Conservation (phyloP, 2,797 vertebrate genomes). For the Lerista edwardsae region DNA sequence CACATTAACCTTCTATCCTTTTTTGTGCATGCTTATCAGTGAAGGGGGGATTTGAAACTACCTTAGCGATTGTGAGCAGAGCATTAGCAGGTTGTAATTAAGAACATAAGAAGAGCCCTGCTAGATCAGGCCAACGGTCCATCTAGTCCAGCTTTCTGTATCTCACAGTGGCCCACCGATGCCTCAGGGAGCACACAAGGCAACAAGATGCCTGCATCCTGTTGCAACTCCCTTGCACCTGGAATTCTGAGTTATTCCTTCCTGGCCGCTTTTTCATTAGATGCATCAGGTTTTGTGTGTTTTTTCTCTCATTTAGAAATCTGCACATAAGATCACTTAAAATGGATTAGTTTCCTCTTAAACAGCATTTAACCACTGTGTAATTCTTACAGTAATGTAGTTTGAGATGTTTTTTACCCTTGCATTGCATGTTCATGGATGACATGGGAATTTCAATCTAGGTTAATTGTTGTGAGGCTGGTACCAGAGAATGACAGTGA, state of each 20-base stretch:
- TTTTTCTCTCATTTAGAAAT: background rate
- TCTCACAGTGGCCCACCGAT: too few species aligned
- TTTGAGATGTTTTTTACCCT: background rate
- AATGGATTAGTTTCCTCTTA: background rate
- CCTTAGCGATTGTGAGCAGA: background rate
- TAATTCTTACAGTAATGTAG: background rate
- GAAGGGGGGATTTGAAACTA: background rate
- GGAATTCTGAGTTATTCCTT: too few species aligned
- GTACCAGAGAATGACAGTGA: background rate
- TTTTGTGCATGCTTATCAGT: background rate
- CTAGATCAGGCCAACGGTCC: too few species aligned
- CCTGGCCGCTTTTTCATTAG: background rate
- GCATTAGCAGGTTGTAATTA: background rate
- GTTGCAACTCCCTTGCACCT: too few species aligned
- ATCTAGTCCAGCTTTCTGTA: too few species aligned
- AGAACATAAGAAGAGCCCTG: too few species aligned
- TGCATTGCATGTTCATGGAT: conserved; percentile 5
- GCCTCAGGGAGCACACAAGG: too few species aligned
- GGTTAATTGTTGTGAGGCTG: background rate
- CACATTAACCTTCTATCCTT: background rate
- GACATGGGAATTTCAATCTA: background rate
- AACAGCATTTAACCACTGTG: background rate
- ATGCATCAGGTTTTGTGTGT: background rate
- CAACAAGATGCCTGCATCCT: too few species aligned
- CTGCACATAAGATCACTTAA: background rate